Evolutionary conservation across 2,113 vertebrate species (phyloP).

Genomic region (Saguinus imperator): DNA sequence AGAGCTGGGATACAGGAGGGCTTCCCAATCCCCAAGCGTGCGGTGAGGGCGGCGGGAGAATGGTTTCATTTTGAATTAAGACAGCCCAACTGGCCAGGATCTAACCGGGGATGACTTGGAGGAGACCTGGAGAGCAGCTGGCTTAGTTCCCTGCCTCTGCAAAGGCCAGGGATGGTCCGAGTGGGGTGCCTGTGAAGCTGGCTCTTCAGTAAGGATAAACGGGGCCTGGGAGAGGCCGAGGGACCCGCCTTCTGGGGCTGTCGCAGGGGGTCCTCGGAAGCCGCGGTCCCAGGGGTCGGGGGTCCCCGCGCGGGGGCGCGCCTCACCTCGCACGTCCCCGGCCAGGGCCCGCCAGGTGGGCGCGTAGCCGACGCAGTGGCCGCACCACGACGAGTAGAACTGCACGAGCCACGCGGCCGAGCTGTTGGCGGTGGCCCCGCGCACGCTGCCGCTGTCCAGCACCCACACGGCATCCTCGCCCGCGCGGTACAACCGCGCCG

Average conservation of each 20-base stretch:
- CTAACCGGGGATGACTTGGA: background rate
- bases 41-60: background rate
- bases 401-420: constrained; percentile 94
- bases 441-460: constrained; percentile 86
- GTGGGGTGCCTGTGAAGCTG: no score
- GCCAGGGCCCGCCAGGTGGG: constrained; percentile 93
- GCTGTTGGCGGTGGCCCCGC: constrained; percentile 86
- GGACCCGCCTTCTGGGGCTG: background rate
- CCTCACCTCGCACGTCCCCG: constrained; percentile 92
- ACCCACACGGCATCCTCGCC: constrained; percentile 89
- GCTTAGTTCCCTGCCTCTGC: background rate
- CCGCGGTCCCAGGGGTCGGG: no score
- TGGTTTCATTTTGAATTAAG: no score
- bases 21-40: background rate
- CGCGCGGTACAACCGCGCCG: constrained; percentile 87
- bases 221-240: background rate
- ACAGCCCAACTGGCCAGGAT: background rate
- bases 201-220: background rate
- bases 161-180: background rate
- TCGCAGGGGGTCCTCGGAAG: no score
- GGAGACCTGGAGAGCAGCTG: background rate
- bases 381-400: constrained; percentile 97
- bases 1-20: background rate
- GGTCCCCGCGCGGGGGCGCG: background rate
- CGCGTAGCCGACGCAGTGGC: constrained; percentile 96